These are phyloP conservation scores for Scolopax rusticola DNA, from an alignment of 2,797 vertebrate species.

Conservation along the genomic window DNA sequence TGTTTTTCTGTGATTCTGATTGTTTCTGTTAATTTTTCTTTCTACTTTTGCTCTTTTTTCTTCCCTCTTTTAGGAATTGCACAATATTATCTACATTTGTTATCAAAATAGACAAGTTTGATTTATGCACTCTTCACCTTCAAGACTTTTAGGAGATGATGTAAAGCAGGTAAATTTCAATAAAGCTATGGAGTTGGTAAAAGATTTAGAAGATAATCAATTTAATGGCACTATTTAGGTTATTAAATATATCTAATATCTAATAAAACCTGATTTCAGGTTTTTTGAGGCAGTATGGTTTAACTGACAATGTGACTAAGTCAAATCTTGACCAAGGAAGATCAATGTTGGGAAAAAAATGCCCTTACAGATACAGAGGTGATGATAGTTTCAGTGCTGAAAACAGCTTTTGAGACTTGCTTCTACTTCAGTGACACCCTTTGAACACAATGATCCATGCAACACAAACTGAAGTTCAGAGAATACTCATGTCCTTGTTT, in stretches of 20 bases:
- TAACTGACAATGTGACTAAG: not conserved
- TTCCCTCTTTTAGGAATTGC: not conserved
- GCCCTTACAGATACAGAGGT: not conserved
- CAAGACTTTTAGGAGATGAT: not conserved
- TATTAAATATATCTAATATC: not conserved
- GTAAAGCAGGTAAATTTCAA: not conserved
- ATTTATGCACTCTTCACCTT: not conserved
- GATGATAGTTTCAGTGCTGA: not conserved
- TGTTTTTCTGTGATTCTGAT: not conserved
- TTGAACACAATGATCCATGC: not conserved
- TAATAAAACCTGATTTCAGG: not conserved
- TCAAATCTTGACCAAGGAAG: not conserved
- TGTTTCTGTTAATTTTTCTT: not conserved
- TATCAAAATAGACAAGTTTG: not conserved
- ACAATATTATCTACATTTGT: not conserved
- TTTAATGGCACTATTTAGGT: not conserved
- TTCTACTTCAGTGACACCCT: not conserved
- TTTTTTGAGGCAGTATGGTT: not conserved
- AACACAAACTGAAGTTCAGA: not conserved
- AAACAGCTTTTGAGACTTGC: not conserved
- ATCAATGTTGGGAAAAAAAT: not conserved
- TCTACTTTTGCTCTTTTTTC: not conserved
- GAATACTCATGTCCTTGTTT: not conserved
- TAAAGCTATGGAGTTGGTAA: not conserved
- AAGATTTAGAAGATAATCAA: not conserved